phyloP scores from a whole-genome alignment of 2,113 vertebrate genomes.

The Carassius auratus region DNA sequence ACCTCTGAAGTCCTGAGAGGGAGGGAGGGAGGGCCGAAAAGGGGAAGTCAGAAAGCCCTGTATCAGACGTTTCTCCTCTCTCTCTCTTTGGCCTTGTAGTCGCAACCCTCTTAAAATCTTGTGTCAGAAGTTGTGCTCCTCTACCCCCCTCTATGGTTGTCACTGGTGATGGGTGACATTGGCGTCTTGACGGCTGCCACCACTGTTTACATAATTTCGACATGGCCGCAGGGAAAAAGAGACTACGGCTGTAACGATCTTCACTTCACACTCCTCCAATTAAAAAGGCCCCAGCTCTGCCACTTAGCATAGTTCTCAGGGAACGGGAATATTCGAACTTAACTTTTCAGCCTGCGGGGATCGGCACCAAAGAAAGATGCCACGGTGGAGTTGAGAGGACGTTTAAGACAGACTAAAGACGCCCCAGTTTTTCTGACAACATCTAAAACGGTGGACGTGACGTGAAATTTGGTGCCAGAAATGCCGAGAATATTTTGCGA shows the following conservation, averaged over 20 bases:
- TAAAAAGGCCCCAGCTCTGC: conserved; percentile 40
- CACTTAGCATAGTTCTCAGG: conserved; percentile 18
- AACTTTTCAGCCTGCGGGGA: conserved; percentile 49
- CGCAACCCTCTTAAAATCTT: conserved; percentile 55
- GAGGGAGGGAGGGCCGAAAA: conserved; percentile 43
- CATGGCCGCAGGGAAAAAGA: conserved; percentile 58
- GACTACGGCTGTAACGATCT: conserved; percentile 33
- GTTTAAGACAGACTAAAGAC: conserved; percentile 20
- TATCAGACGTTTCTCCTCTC: conserved; percentile 15
- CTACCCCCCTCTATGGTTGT: conserved; percentile 32
- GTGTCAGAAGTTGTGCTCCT: conserved; percentile 45
- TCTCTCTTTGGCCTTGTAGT: conserved; percentile 52
- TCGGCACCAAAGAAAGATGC: conserved; percentile 23
- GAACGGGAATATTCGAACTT: conserved; percentile 52
- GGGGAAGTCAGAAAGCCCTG: not conserved
- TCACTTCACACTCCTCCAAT: conserved; percentile 39
- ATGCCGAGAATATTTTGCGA: not conserved
- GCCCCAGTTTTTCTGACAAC: conserved; percentile 36
- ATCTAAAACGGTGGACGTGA: conserved; percentile 1
- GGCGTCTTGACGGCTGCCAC: conserved; percentile 47
- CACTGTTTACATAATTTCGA: conserved; percentile 61
- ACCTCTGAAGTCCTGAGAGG: conserved; percentile 19
- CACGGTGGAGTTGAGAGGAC: conserved; percentile 9
- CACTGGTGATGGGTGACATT: conserved; percentile 52
- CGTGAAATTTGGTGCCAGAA: not conserved